Evolutionary conservation across 2,797 vertebrate genomes (phyloP), one percentile per base, ranked within the genome.

Genomic region (Enoplosus armatus): DNA sequence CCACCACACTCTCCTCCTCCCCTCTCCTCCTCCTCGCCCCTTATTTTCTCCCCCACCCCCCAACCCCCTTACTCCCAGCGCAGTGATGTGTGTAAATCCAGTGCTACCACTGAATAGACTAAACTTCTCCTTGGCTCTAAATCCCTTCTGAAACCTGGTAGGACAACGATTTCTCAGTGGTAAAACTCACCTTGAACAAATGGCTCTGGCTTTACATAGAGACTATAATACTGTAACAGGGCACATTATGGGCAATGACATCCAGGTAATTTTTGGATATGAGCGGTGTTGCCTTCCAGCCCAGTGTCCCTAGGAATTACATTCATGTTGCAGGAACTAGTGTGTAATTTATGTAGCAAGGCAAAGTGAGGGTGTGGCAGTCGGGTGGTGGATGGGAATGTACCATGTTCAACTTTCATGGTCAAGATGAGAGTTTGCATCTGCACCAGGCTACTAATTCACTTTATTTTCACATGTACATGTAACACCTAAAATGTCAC

Each of bases 151-250:
- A 87, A 90, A 87, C 77, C 72, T 62, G 31, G 75, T 61, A 70
- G 85, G 79, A 91, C 87, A 56, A 80, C 48, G 20, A 76, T 79
- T 87, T 82, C 91, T 88, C 87, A 63, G 82, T 58, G 78, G 84
- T 87, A 35, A 85, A 77, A 85, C 76, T 91, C 87, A 91, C 90
- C 87, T 93, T 91, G 82, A 90, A 88, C 78, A 81, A 85, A 79
- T 24, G 65, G 79, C 79, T 75, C 47, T 8, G 41, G 67, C 71
- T 81, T 76, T 24, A 79, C 74, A 66, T 62, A 24, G 67, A 80
- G 39, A 70, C 72, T 70, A 15, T 82, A 61, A 83, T 59, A 73
- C 71, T 76, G 62, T 68, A 78, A 60, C 16, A 18, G 39, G 63
- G 55, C 31, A 77, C 77, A 79, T 79, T 80, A 77, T 22, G 45